phyloP scores from a whole-genome alignment of 2,888 invertebrate species.

The Chrysina gloriosa region DNA sequence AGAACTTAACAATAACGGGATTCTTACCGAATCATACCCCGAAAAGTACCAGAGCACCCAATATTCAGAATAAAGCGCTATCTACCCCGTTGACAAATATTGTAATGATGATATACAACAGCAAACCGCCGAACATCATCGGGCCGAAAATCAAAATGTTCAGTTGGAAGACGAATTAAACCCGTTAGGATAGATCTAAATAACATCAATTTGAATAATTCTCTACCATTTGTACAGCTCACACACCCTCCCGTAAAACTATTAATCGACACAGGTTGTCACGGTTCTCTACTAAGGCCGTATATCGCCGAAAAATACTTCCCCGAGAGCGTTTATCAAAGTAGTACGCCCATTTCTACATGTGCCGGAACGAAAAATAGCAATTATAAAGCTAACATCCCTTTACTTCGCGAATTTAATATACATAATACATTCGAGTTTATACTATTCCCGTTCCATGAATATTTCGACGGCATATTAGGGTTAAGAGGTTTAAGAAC shows the following conservation, averaged over 20 bases:
- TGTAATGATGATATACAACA: neutral
- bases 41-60: neutral
- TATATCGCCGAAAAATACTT: neutral
- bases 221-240: neutral
- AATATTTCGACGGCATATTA: neutral
- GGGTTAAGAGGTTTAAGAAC: neutral
- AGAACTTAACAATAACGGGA: conserved; percentile 10
- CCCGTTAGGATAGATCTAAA: neutral
- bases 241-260: neutral
- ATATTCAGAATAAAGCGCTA: neutral
- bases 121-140: too few relatives aligned
- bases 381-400: neutral
- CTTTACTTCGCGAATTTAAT: neutral
- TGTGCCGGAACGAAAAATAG: too few relatives aligned
- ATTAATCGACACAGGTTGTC: conserved; percentile 1
- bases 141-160: neutral
- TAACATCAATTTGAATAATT: neutral
- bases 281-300: neutral
- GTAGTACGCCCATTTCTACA: neutral
- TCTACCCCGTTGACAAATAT: neutral
- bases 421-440: neutral
- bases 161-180: neutral
- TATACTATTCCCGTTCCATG: neutral
- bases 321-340: neutral
- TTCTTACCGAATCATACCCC: neutral